These are phyloP conservation scores for Xestia xanthographa DNA, from an alignment of 2,888 invertebrate species.

Conservation along the genomic window DNA sequence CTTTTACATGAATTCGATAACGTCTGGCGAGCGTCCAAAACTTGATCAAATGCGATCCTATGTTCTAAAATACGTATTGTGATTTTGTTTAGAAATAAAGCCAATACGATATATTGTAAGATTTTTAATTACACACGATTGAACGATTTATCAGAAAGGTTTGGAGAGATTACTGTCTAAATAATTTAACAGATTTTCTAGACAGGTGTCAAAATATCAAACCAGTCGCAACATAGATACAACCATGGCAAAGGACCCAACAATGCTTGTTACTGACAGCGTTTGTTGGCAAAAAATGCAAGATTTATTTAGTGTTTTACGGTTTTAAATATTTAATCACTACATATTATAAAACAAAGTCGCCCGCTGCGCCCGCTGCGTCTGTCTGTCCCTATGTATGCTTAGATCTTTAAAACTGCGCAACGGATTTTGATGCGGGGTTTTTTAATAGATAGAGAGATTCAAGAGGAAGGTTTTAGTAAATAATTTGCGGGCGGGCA, in stretches of 20 bases:
- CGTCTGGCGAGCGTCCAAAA: conserved; percentile 82
- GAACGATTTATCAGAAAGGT: neutral
- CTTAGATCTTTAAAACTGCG: no score
- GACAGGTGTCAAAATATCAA: neutral
- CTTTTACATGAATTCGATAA: conserved; percentile 86
- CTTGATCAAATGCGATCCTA: conserved; percentile 61
- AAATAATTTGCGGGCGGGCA: no score
- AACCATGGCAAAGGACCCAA: neutral
- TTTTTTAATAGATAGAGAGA: no score
- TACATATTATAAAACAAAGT: no score
- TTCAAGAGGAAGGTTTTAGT: no score
- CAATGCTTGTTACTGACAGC: neutral
- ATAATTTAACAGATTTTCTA: neutral
- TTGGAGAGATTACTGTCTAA: neutral
- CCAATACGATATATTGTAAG: conserved; percentile 5
- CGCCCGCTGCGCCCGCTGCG: no score
- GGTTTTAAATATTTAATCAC: neutral
- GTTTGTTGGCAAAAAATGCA: neutral
- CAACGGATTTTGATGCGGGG: no score
- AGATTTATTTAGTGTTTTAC: neutral
- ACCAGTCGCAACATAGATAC: neutral
- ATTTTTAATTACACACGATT: conserved; percentile 7
- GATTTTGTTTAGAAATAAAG: conserved; percentile 64
- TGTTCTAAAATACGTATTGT: conserved; percentile 64
- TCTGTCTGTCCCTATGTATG: no score